Evolutionary conservation across 2,888 invertebrate species (phyloP), one percentile per base, ranked within the genome.

Genomic region (Lasioglossum morio): DNA sequence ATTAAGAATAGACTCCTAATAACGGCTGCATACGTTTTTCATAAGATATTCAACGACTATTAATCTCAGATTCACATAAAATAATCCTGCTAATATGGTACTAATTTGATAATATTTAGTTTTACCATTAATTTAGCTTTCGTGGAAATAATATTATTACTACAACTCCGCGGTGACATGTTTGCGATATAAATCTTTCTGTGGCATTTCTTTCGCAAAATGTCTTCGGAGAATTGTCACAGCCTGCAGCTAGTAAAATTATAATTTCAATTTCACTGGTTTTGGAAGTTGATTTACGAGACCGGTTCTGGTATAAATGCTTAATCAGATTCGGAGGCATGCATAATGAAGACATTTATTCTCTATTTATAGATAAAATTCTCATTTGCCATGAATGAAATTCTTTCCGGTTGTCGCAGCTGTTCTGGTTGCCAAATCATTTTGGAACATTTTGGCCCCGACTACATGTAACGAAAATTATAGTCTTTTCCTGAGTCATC

Each of bases 401-500:
- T 74, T 77, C 48, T 46, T 40, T 75, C 43, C 16, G 5, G 37
- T 53, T 30, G 70, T 40, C 46, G 3, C 7, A 19, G n/a, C 19
- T 75, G n/a, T n/a, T 27, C 34, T 27, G 19, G 5, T 77, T 70
- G 19, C 10, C 63, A 34, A 19, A 48, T 63, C 43, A 79, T 77
- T 80, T 77, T 70, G 75, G 53, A 60, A 77, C n/a, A n/a, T n/a
- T n/a, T n/a, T 27, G 27, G 34, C 34, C n/a, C 37, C 34, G 53
- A 23, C 66, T 30, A 43, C 12, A 8, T 37, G 14, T 12, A 19
- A 19, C 14, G 12, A 57, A 27, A 12, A 16, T 27, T 16, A 37
- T 34, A 12, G 23, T 34, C 43, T n/a, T 53, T n/a, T 0, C 27
- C 72, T 43, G 79, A 83, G 40, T 83, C 82, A 66, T 72, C 75